Percentiles rank a stretch among this genome's conserved stretches.
phyloP scores from a whole-genome alignment of 1,140 invertebrate genomes.

The Panulirus ornatus region DNA sequence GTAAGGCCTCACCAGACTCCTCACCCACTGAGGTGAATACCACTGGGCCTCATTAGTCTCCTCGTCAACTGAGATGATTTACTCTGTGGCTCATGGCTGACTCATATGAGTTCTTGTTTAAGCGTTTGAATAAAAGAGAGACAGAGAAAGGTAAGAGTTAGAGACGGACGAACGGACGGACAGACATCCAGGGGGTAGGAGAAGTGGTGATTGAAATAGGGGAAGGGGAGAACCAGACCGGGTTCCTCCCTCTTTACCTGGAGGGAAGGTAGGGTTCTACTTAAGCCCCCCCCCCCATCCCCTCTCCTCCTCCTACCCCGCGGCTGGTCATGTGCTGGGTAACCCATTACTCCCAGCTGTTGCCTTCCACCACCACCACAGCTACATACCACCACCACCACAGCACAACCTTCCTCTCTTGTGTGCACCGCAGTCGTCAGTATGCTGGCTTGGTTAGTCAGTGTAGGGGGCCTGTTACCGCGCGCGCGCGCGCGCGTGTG shows the following conservation, averaged over 20 bases:
- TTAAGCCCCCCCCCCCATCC: background rate
- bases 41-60: no score
- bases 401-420: no score
- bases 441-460: background rate
- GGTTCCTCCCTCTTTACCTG: background rate
- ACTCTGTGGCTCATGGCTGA: no score
- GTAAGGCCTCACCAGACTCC: no score
- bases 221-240: no score
- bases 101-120: no score
- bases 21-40: no score
- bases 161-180: background rate
- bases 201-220: background rate
- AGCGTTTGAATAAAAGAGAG: background rate
- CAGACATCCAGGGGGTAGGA: background rate
- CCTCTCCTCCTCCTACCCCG: background rate
- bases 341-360: background rate
- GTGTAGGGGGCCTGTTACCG: background rate
- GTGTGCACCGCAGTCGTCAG: no score
- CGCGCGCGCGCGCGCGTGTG: background rate
- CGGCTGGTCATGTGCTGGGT: background rate
- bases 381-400: background rate
- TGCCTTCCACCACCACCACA: background rate
- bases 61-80: no score
- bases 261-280: background rate
- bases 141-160: background rate